These are phyloP conservation scores for Allophyes oxyacanthae DNA, from an alignment of 2,888 invertebrate genomes.

Conservation along the genomic window DNA sequence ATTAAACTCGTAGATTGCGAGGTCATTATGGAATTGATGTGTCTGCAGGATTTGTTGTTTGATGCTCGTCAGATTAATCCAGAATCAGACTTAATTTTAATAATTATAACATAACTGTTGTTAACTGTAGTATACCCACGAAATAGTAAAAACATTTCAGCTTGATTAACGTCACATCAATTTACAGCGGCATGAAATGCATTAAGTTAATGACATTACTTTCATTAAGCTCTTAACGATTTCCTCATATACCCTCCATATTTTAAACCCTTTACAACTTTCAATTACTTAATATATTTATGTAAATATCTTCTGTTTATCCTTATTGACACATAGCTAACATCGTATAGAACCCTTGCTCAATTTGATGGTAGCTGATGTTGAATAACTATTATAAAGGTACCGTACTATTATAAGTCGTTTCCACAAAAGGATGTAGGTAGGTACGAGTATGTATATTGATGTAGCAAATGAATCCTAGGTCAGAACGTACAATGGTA, in stretches of 20 bases:
- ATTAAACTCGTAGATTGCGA: conserved; percentile 39
- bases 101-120: too few species aligned
- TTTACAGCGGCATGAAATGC: conserved; percentile 15
- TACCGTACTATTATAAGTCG: too few species aligned
- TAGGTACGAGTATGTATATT: too few species aligned
- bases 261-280: conserved; percentile 11
- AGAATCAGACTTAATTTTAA: neutral
- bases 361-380: too few species aligned
- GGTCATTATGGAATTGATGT: conserved; percentile 31
- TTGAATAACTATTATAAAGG: too few species aligned
- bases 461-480: too few species aligned
- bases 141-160: conserved; percentile 20
- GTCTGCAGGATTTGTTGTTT: conserved; percentile 1
- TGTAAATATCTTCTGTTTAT: neutral
- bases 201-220: conserved; percentile 43
- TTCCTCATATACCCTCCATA: neutral
- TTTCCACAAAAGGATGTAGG: too few species aligned
- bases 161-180: conserved; percentile 33
- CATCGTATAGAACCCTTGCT: too few species aligned
- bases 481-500: too few species aligned
- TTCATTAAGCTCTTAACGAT: conserved; percentile 9
- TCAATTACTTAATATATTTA: conserved; percentile 14
- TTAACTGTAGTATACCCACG: too few species aligned
- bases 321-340: too few species aligned
- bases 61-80: neutral